These are phyloP conservation scores for Halocynthia aurantium DNA, from an alignment of 23 tunicate species.

Conservation along the genomic window DNA sequence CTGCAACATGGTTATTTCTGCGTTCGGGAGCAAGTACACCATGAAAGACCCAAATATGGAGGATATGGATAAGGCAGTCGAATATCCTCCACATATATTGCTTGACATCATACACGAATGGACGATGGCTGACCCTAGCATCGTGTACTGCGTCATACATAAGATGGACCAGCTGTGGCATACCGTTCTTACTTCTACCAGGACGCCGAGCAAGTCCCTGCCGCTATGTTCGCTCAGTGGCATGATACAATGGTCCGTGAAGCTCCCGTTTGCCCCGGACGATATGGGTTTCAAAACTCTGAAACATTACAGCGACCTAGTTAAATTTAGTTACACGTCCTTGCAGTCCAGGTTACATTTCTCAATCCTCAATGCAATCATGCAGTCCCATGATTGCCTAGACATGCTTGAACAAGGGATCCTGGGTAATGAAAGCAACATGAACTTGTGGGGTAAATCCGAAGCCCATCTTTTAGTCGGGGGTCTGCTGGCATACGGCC, in stretches of 20 bases:
- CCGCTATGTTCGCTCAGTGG: conserved; percentile 73
- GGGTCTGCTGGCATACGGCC: conserved; percentile 43
- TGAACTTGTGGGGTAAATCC: conserved; percentile 68
- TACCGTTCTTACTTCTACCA: conserved; percentile 78
- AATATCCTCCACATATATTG: conserved; percentile 30
- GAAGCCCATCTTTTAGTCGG: conserved; percentile 70
- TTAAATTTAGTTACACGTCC: conserved; percentile 18
- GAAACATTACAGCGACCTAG: background rate
- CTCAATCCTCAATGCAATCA: conserved; percentile 49
- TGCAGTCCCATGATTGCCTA: conserved; percentile 38
- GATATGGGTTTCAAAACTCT: conserved; percentile 2
- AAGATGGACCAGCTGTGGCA: conserved; percentile 86
- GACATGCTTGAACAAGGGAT: conserved; percentile 7
- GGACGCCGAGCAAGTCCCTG: conserved; percentile 48
- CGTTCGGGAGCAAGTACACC: conserved; percentile 54
- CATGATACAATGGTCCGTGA: conserved; percentile 62
- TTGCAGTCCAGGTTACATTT: conserved; percentile 67
- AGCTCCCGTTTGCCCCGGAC: conserved; percentile 57
- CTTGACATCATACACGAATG: conserved; percentile 75
- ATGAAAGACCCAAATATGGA: conserved; percentile 27
- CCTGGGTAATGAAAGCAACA: conserved; percentile 28
- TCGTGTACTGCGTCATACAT: conserved; percentile 39
- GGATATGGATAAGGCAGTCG: background rate
- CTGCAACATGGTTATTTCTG: conserved; percentile 56
- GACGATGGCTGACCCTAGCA: conserved; percentile 45